Evolutionary conservation across 2,888 invertebrate genomes (phyloP).

Genomic region (Drosophila cognata): DNA sequence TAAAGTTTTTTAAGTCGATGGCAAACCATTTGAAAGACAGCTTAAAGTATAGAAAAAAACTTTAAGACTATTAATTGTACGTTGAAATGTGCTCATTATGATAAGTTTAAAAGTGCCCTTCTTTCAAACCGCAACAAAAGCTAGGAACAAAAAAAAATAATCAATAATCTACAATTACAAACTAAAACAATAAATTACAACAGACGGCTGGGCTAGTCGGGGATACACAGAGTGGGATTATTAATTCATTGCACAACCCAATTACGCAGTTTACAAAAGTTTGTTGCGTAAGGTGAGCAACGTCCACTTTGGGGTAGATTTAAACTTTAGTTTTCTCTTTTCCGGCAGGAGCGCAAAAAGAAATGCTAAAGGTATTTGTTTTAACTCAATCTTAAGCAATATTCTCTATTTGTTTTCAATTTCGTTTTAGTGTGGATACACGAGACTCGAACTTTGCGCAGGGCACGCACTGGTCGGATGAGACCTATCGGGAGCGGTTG

Average conservation of each 20-base stretch:
- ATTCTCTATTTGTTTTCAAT: conserved; percentile 21
- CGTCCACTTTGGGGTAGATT: conserved; percentile 15
- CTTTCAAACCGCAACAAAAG: conserved; percentile 6
- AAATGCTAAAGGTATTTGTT: conserved; percentile 15
- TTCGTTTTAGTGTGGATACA: conserved; percentile 86
- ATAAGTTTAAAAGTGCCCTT: conserved; percentile 24
- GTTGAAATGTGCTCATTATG: conserved; percentile 59
- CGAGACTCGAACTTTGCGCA: conserved; percentile 86
- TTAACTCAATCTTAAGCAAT: conserved; percentile 11
- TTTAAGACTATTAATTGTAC: conserved; percentile 61
- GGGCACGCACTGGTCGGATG: conserved; percentile 87
- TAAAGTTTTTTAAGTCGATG: conserved; percentile 58
- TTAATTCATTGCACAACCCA: conserved; percentile 75
- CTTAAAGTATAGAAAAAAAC: conserved; percentile 29
- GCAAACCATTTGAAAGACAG: conserved; percentile 35
- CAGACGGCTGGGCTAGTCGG: not conserved
- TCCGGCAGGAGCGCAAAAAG: not conserved
- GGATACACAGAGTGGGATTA: conserved; percentile 48
- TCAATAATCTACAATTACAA: conserved; percentile 74
- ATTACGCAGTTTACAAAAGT: conserved; percentile 59
- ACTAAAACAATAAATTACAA: conserved; percentile 74
- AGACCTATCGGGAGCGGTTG: conserved; percentile 88
- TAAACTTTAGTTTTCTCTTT: conserved; percentile 31
- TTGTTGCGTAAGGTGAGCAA: conserved; percentile 31
- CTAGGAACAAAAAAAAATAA: conserved; percentile 33